Conservation (phyloP, 92 coral and sea anemone genomes). For the Umimayanthus chanpuru region DNA sequence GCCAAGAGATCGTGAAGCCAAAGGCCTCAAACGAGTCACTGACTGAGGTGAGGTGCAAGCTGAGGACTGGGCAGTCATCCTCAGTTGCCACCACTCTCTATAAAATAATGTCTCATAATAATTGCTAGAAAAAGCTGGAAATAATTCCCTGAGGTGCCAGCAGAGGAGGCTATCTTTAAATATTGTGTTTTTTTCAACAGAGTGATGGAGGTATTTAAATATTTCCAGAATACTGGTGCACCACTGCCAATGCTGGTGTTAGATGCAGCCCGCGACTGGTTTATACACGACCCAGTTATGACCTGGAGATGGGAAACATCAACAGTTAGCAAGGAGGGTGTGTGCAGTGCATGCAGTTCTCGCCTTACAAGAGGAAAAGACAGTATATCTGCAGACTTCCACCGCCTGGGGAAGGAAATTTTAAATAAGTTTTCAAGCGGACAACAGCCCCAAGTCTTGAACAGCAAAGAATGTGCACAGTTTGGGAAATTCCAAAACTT, state of each 20-base stretch:
- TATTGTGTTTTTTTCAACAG: slow-evolving; percentile 32
- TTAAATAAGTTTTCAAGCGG: slow-evolving; percentile 41
- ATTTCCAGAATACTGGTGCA: slow-evolving; percentile 71
- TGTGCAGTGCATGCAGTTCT: slow-evolving; percentile 69
- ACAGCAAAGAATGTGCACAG: slow-evolving; percentile 34
- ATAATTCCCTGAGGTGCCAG: too few species aligned
- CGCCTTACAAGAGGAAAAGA: slow-evolving; percentile 50
- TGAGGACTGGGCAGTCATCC: too few species aligned
- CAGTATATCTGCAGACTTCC: slow-evolving; percentile 20
- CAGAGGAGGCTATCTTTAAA: not conserved
- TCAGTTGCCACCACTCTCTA: too few species aligned
- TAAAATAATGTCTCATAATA: too few species aligned
- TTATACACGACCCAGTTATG: slow-evolving; percentile 62
- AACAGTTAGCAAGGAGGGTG: slow-evolving; percentile 59
- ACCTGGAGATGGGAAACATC: slow-evolving; percentile 71
- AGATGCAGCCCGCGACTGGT: slow-evolving; percentile 70
- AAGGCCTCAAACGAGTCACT: too few species aligned
- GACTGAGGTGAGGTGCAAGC: too few species aligned
- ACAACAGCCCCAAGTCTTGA: slow-evolving; percentile 17
- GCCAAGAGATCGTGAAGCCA: too few species aligned
- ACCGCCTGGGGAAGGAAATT: slow-evolving; percentile 59
- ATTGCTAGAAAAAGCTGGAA: too few species aligned
- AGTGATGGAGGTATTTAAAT: slow-evolving; percentile 57
- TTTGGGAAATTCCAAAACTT: slow-evolving; percentile 59
- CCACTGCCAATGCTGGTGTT: slow-evolving; percentile 63